phyloP scores from a whole-genome alignment of 2,113 vertebrate genomes.

The Pachypanchax playfairii region DNA sequence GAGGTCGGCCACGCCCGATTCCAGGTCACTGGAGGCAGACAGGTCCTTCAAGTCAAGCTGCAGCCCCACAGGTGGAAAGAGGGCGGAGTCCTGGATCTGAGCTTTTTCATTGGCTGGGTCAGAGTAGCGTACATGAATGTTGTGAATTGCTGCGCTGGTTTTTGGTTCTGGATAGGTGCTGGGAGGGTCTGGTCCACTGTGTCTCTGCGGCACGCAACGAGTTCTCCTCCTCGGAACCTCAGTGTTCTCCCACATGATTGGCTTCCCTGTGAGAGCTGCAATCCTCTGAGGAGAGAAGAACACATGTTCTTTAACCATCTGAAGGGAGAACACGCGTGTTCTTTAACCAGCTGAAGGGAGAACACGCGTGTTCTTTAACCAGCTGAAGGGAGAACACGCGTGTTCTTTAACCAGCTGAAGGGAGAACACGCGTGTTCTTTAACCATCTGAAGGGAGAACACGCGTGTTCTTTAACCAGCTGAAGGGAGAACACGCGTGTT shows the following conservation, averaged over 20 bases:
- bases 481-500: no score
- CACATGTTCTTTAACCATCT: neutral
- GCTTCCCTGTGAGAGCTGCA: conserved; percentile 57
- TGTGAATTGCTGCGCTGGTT: conserved; percentile 81
- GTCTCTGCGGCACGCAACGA: conserved; percentile 30
- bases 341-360: no score
- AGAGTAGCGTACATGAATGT: conserved; percentile 72
- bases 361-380: no score
- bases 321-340: no score
- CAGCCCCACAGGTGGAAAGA: conserved; percentile 81
- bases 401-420: no score
- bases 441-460: no score
- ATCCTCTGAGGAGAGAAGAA: conserved; percentile 64
- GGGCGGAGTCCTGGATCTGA: conserved; percentile 75
- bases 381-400: no score
- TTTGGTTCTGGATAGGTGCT: conserved; percentile 33
- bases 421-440: no score
- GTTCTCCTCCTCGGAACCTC: conserved; percentile 46
- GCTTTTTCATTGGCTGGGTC: conserved; percentile 62
- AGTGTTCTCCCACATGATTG: conserved; percentile 56
- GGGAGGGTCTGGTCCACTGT: conserved; percentile 54
- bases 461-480: no score
- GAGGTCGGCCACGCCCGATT: conserved; percentile 92
- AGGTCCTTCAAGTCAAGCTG: conserved; percentile 85
- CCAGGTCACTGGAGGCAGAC: conserved; percentile 88